phyloP scores from a whole-genome alignment of 2,888 invertebrate species.

The Apocheima hispidaria region DNA sequence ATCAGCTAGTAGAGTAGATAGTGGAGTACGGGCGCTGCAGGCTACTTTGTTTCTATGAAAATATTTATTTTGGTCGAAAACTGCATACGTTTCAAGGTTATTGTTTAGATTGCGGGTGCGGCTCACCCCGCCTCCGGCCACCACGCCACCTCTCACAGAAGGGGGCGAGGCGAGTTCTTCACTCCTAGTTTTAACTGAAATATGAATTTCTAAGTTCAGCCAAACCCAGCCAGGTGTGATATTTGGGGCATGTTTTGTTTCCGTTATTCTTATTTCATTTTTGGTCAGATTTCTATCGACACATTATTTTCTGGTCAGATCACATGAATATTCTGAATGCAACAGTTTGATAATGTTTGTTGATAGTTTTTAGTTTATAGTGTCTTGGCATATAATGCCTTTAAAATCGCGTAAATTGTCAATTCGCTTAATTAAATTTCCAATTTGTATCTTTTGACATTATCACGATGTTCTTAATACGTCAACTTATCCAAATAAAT shows the following conservation, averaged over 20 bases:
- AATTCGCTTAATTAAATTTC: too few species aligned
- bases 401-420: too few species aligned
- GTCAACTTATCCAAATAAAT: too few species aligned
- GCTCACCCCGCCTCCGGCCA: background rate
- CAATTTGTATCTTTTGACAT: too few species aligned
- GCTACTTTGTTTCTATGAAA: background rate
- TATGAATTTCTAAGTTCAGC: slow-evolving; percentile 2
- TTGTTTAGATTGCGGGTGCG: background rate
- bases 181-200: slow-evolving; percentile 2
- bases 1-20: background rate
- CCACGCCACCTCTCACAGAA: background rate
- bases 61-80: background rate
- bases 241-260: background rate
- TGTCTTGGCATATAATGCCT: too few species aligned
- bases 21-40: background rate
- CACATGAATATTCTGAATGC: too few species aligned
- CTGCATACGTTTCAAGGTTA: background rate
- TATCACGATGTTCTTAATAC: too few species aligned
- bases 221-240: background rate
- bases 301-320: too few species aligned
- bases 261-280: background rate
- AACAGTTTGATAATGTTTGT: too few species aligned
- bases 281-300: too few species aligned
- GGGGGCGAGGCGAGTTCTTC: slow-evolving; percentile 1
- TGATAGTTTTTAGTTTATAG: too few species aligned